phyloP scores from a whole-genome alignment of 2,888 invertebrate species.

The Oscheius sp. region DNA sequence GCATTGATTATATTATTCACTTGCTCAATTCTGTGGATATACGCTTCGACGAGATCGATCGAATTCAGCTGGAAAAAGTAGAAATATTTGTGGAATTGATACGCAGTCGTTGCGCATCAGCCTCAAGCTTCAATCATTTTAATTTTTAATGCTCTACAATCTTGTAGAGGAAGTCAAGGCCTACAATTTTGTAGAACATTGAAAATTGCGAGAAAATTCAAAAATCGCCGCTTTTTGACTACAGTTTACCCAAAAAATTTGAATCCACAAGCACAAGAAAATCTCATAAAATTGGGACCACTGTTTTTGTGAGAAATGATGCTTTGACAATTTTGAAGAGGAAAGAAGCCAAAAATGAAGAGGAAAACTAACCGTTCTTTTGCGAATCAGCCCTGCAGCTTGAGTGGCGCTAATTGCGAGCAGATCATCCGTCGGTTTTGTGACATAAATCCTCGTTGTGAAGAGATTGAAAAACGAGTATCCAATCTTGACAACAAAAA shows the following conservation, averaged over 20 bases:
- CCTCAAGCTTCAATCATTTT: not conserved
- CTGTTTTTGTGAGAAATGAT: no score
- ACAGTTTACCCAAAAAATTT: not conserved
- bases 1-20: conserved; percentile 64
- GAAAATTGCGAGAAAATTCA: no score
- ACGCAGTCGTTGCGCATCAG: no score
- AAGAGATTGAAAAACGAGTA: conserved; percentile 33
- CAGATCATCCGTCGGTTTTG: conserved; percentile 69
- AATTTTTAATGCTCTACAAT: no score
- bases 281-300: no score
- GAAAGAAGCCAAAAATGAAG: no score
- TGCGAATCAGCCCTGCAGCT: conserved; percentile 71
- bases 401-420: conserved; percentile 70
- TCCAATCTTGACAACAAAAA: conserved; percentile 31
- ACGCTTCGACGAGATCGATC: conserved; percentile 53
- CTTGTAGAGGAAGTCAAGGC: no score
- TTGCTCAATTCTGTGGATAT: conserved; percentile 53
- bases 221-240: not conserved
- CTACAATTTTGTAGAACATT: no score
- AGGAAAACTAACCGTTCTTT: conserved; percentile 68
- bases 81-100: no score
- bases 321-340: no score
- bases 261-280: not conserved
- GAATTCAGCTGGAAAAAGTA: conserved; percentile 49
- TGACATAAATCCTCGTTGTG: conserved; percentile 53